These are phyloP conservation scores for Vidua chalybeata DNA, from an alignment of 2,113 vertebrate genomes.

Conservation along the genomic window DNA sequence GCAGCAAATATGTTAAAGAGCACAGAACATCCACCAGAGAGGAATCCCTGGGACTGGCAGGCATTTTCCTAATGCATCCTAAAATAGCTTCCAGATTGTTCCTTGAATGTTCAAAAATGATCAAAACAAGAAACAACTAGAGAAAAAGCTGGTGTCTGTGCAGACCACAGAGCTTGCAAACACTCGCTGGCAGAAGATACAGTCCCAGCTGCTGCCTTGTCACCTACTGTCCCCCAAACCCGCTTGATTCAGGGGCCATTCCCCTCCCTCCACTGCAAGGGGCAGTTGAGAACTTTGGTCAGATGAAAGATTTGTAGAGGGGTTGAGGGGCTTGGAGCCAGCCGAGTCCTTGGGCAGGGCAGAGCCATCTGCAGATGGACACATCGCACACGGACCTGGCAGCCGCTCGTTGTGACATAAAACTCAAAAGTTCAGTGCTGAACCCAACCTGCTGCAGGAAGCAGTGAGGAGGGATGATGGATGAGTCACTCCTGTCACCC, in stretches of 20 bases:
- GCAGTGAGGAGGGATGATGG: neutral
- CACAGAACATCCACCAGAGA: neutral
- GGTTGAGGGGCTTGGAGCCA: rapidly evolving
- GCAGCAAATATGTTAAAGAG: neutral
- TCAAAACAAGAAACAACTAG: neutral
- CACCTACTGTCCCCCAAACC: neutral
- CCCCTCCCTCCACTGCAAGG: neutral
- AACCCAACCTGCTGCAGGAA: neutral
- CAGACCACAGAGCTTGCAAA: neutral
- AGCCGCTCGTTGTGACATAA: neutral
- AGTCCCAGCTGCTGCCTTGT: neutral
- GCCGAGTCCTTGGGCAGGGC: neutral
- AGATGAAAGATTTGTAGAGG: rapidly evolving
- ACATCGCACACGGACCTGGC: neutral
- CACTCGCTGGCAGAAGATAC: rapidly evolving
- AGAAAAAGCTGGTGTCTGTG: neutral
- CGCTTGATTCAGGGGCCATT: rapidly evolving
- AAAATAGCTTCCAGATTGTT: neutral
- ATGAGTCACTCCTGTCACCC: neutral
- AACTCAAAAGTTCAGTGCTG: neutral
- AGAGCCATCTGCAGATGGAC: neutral
- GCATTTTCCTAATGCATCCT: neutral
- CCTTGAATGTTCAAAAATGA: neutral
- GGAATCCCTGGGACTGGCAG: neutral
- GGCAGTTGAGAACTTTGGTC: rapidly evolving